These are phyloP conservation scores for Notospermus geniculatus DNA, from an alignment of 1,140 invertebrate genomes.

Conservation along the genomic window DNA sequence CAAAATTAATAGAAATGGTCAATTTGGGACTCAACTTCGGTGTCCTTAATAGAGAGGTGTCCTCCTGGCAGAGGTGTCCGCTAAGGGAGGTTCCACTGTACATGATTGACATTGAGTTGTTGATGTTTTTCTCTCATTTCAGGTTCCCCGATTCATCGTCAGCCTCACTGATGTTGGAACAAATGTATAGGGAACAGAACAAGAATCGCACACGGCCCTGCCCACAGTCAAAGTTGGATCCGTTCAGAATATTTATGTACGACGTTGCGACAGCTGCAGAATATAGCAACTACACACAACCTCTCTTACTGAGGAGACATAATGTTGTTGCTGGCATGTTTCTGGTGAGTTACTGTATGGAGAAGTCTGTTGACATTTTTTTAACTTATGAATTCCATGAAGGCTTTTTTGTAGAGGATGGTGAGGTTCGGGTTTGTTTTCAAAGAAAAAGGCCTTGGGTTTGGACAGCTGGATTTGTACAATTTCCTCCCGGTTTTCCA, in stretches of 20 bases:
- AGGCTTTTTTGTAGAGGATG: no score
- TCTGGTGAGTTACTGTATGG: constrained; percentile 43
- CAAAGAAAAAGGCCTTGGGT: no score
- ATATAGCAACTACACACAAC: constrained; percentile 46
- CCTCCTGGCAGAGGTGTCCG: no score
- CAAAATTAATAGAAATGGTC: no score
- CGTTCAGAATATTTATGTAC: constrained; percentile 46
- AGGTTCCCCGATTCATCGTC: constrained; percentile 41
- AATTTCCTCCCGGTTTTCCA: no score
- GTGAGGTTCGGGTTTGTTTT: no score
- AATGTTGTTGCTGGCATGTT: constrained; percentile 55
- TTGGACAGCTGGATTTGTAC: no score
- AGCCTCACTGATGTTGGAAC: constrained; percentile 44
- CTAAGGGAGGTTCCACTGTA: no score
- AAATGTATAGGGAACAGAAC: constrained; percentile 45
- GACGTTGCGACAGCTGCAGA: constrained; percentile 50
- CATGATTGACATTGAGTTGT: neutral
- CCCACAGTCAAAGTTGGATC: constrained; percentile 39
- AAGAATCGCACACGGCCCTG: constrained; percentile 50
- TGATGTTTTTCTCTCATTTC: neutral
- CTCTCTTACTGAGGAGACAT: constrained; percentile 46
- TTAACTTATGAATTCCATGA: no score
- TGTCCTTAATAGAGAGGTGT: no score
- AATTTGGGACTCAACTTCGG: no score
- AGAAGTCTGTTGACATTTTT: no score